Evolutionary conservation across 2,888 invertebrate genomes (phyloP).

Genomic region (Helicoverpa assulta): DNA sequence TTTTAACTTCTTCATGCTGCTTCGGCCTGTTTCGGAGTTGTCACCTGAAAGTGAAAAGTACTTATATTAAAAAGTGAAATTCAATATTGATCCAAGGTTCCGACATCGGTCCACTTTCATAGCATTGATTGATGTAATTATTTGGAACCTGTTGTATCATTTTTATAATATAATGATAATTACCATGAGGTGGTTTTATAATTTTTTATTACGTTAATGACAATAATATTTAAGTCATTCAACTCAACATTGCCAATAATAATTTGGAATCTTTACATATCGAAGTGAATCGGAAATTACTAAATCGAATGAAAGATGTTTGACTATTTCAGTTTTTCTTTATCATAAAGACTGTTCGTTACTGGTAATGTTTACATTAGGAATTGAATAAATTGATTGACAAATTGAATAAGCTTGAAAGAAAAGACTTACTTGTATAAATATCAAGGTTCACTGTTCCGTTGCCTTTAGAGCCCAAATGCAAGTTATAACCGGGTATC

Average conservation of each 20-base stretch:
- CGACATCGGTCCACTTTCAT: slow-evolving; percentile 20
- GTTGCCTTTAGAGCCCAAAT: slow-evolving; percentile 87
- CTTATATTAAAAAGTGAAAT: slow-evolving; percentile 34
- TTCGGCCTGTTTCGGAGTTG: slow-evolving; percentile 68
- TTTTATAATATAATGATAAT: too few relatives aligned
- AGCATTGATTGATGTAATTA: neutral
- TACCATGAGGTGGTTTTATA: too few relatives aligned
- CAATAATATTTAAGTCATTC: neutral
- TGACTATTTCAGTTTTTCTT: neutral
- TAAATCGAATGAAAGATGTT: neutral
- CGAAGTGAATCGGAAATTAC: neutral
- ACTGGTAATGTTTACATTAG: neutral
- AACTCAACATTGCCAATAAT: neutral
- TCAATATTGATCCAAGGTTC: neutral
- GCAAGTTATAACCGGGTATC: slow-evolving; percentile 87
- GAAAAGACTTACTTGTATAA: slow-evolving; percentile 79
- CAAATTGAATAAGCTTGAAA: neutral
- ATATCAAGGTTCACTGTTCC: slow-evolving; percentile 87
- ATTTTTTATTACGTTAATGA: too few relatives aligned
- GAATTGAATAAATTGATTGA: neutral
- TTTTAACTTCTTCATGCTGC: slow-evolving; percentile 79
- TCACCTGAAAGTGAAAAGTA: slow-evolving; percentile 70
- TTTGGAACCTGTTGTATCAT: neutral
- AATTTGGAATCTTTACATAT: neutral
- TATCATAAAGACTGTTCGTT: neutral